phyloP scores from a whole-genome alignment of 2,797 vertebrate species.

The Sebastes trivittatus region DNA sequence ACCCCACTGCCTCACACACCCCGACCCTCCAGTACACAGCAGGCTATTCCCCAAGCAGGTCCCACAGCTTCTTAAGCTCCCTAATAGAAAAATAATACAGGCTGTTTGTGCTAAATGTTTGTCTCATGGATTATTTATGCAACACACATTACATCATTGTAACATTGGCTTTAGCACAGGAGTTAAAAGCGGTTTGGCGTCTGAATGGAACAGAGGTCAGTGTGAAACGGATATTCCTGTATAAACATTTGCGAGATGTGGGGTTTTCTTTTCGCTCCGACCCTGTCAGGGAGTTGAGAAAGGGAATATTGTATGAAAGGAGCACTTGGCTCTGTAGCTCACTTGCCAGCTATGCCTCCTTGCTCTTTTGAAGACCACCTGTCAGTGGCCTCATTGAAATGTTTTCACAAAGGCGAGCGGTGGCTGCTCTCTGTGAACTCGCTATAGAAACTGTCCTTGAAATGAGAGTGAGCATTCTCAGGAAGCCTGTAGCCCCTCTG shows the following conservation, averaged over 20 bases:
- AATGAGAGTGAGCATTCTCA: conserved; percentile 61
- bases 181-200: conserved; percentile 50
- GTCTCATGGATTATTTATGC: conserved; percentile 69
- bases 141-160: conserved; percentile 44
- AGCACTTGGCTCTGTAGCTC: conserved; percentile 48
- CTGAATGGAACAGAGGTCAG: conserved; percentile 43
- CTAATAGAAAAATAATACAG: conserved; percentile 71
- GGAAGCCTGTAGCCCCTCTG: conserved; percentile 49
- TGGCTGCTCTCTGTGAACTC: conserved; percentile 47
- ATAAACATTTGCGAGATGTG: conserved; percentile 56
- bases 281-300: conserved; percentile 49
- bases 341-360: conserved; percentile 61
- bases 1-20: neutral
- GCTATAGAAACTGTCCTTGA: conserved; percentile 61
- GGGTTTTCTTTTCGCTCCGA: neutral
- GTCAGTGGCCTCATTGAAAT: conserved; percentile 75
- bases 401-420: conserved; percentile 65
- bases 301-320: conserved; percentile 50
- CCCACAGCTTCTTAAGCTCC: conserved; percentile 62
- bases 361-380: conserved; percentile 71
- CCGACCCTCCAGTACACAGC: conserved; percentile 50
- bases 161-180: conserved; percentile 23
- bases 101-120: conserved; percentile 68
- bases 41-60: conserved; percentile 61
- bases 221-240: conserved; percentile 54